These are phyloP conservation scores for sheep (Ovis aries) DNA, from an alignment of 2,113 vertebrate genomes.

Conservation along the genomic window ARS-UI_Ramb_v3.0 NC_056059.1:67962501-67963000, in stretches of 20 bases:
- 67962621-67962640: background rate
- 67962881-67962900: constrained; percentile 2
- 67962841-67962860: background rate
- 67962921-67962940: background rate
- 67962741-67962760: background rate
- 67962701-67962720: background rate
- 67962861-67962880: background rate
- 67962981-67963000: background rate
- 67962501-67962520: too few relatives aligned
- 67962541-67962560: too few relatives aligned
- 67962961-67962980: background rate
- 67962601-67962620: too few relatives aligned
- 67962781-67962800: background rate
- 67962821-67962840: background rate
- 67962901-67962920: background rate
- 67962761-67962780: background rate
- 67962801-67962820: background rate
- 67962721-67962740: background rate
- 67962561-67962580: too few relatives aligned
- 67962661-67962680: background rate
- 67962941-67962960: background rate
- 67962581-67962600: too few relatives aligned
- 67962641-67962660: background rate
- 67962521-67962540: too few relatives aligned
- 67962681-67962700: background rate